These are phyloP conservation scores for Eutrigla gurnardus DNA, from an alignment of 2,797 vertebrate genomes.

Conservation along the genomic window DNA sequence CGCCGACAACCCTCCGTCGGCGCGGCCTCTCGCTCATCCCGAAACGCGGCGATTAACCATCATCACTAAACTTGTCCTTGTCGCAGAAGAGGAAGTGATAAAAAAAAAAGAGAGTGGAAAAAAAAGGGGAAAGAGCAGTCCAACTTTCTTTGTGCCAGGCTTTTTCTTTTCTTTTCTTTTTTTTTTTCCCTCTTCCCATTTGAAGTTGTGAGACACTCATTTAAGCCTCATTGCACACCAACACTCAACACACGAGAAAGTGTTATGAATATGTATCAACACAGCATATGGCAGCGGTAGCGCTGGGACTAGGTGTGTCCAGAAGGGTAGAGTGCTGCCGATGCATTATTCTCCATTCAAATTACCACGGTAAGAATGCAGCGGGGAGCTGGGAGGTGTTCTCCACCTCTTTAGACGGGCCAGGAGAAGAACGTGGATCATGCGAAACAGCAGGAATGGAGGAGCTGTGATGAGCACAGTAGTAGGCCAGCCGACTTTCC, in stretches of 20 bases:
- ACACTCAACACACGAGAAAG: conserved; percentile 75
- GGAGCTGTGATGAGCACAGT: conserved; percentile 68
- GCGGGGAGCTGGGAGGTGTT: conserved; percentile 68
- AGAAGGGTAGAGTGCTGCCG: conserved; percentile 85
- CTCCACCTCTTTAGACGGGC: conserved; percentile 62
- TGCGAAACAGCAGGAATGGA: conserved; percentile 57
- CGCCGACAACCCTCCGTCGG: conserved; percentile 29
- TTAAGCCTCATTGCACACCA: conserved; percentile 79
- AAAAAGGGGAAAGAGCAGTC: conserved; percentile 34
- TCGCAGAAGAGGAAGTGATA: conserved; percentile 38
- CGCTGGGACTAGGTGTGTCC: conserved; percentile 88
- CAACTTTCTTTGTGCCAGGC: conserved; percentile 70
- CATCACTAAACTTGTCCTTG: conserved; percentile 53
- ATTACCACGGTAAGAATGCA: conserved; percentile 75
- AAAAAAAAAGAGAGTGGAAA: conserved; percentile 18
- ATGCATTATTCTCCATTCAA: conserved; percentile 86
- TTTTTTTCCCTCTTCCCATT: conserved; percentile 61
- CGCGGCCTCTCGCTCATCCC: conserved; percentile 15
- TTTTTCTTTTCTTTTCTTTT: conserved; percentile 46
- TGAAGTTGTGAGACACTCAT: conserved; percentile 82
- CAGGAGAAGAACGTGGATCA: conserved; percentile 58
- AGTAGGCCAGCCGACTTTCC: conserved; percentile 68
- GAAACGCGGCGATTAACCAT: conserved; percentile 50
- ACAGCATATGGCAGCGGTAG: conserved; percentile 85
- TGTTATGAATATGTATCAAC: conserved; percentile 87